Conservation (phyloP, 2,113 vertebrate genomes). For the Dipodomys stephensi region DNA sequence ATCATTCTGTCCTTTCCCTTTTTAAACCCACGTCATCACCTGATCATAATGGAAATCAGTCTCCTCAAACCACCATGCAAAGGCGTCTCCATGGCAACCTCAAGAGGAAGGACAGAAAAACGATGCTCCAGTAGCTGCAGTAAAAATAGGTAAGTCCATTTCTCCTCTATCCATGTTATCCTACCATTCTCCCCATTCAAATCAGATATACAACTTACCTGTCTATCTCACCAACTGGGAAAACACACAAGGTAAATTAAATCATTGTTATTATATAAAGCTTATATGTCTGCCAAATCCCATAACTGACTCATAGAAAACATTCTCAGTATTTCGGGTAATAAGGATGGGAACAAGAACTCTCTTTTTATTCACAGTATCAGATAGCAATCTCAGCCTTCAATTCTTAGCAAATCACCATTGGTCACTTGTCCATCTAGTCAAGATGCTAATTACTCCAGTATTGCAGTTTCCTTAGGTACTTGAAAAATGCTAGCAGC, state of each 20-base stretch:
- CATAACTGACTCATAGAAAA: conserved; percentile 1
- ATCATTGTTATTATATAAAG: conserved; percentile 3
- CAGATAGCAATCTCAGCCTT: conserved; percentile 12
- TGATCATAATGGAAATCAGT: conserved; percentile 66
- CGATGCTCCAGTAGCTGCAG: conserved; percentile 76
- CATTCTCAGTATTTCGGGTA: background rate
- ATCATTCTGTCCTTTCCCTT: conserved; percentile 58
- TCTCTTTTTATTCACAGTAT: conserved; percentile 23
- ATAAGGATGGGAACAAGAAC: background rate
- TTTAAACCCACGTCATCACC: conserved; percentile 54
- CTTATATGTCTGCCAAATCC: background rate
- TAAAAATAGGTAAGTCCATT: conserved; percentile 79
- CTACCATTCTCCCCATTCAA: background rate
- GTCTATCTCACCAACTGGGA: background rate
- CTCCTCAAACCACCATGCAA: conserved; percentile 56
- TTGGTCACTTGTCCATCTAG: conserved; percentile 13
- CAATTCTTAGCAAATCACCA: conserved; percentile 9
- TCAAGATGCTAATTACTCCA: conserved; percentile 25
- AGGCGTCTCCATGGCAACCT: conserved; percentile 83
- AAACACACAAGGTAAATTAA: conserved; percentile 41
- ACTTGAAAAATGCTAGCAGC: conserved; percentile 22
- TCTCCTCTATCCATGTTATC: conserved; percentile 49
- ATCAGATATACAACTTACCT: background rate
- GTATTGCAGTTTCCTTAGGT: background rate
- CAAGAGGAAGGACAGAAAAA: conserved; percentile 65